Evolutionary conservation across 2,113 vertebrate species (phyloP), one percentile per base, ranked within the genome.

Genomic region (Salvelinus fontinalis): DNA sequence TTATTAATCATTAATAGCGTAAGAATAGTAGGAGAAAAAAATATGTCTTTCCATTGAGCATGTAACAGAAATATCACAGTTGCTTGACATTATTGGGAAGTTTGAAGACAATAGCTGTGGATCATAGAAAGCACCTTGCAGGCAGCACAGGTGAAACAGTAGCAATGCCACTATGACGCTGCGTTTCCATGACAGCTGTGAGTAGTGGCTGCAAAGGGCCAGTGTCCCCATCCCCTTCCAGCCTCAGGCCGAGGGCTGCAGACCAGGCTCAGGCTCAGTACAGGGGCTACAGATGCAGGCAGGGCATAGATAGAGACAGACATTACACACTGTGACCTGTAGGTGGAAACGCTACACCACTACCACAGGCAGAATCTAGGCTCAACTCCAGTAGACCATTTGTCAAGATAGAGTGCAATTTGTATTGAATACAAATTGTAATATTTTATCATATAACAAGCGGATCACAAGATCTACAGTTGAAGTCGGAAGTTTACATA

Each of bases 191-290:
- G 81, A 79, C 80, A 85, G 92, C 78, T 66, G 44, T 2, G 75
- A 75, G 79, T 78, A 77, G 80, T 74, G 68, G 5, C 60, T n/a
- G 78, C n/a, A 3, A 62, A 75, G 27, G 49, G 71, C 67, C 12
- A 59, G 26, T 74, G 62, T 89, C 88, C 93, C 94, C 95, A 96
- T 96, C 84, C n/a, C 70, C 70, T 51, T 65, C 48, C 34, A 14
- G 13, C 26, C 64, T 29, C 62, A 74, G 66, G 66, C 29, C 27
- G 66, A 54, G 51, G 51, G 31, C 39, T 27, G 26, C 72, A 74
- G 73, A n/a, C 29, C 22, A 70, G 14, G 31, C 24, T 1, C 22
- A 70, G 14, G 26, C 24, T 1, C 12, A 29, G 18, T 51, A 60
- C 71, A 60, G 51, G 1, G 26, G 7, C 9, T n/a, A n/a, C 31